Percentiles rank a stretch among this genome's conserved stretches.
Conservation (phyloP, 2,888 invertebrate species). For the Archips xylosteana region DNA sequence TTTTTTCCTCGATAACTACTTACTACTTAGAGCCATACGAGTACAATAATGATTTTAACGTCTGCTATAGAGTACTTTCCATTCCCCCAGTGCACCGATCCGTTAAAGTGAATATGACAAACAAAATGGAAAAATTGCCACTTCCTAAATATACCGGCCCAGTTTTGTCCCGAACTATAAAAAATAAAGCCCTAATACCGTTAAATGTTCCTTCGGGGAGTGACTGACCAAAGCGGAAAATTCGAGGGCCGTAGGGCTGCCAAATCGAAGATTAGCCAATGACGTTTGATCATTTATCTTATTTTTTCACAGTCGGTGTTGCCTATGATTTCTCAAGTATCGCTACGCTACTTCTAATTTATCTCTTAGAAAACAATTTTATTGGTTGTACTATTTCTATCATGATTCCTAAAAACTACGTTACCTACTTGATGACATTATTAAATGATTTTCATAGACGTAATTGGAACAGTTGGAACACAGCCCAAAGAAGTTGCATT, state of each 20-base stretch:
- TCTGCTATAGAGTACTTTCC: slow-evolving; percentile 27
- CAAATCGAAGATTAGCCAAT: slow-evolving; percentile 34
- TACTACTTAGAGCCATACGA: not conserved
- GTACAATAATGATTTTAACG: slow-evolving; percentile 9
- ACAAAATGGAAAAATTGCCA: slow-evolving; percentile 68
- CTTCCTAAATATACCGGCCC: slow-evolving; percentile 73
- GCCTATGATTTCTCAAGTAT: slow-evolving; percentile 14
- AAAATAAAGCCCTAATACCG: slow-evolving; percentile 85
- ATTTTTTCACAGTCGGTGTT: slow-evolving; percentile 23
- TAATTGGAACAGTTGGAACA: too few species aligned
- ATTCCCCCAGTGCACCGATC: slow-evolving; percentile 30
- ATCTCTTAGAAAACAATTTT: too few species aligned
- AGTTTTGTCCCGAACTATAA: slow-evolving; percentile 83
- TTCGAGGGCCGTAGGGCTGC: slow-evolving; percentile 66
- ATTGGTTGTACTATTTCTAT: not conserved
- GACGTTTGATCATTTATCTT: slow-evolving; percentile 33
- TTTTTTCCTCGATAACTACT: not conserved
- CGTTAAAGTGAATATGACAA: slow-evolving; percentile 65
- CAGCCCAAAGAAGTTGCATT: too few species aligned
- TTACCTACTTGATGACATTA: not conserved
- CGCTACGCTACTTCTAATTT: not conserved
- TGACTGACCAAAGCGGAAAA: slow-evolving; percentile 79
- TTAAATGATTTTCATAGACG: not conserved
- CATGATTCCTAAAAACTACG: not conserved
- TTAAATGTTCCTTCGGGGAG: slow-evolving; percentile 84